Percentiles rank a stretch among this genome's conserved stretches.
phyloP scores from a whole-genome alignment of 2,113 vertebrate species.

The Campylorhamphus procurvoides region DNA sequence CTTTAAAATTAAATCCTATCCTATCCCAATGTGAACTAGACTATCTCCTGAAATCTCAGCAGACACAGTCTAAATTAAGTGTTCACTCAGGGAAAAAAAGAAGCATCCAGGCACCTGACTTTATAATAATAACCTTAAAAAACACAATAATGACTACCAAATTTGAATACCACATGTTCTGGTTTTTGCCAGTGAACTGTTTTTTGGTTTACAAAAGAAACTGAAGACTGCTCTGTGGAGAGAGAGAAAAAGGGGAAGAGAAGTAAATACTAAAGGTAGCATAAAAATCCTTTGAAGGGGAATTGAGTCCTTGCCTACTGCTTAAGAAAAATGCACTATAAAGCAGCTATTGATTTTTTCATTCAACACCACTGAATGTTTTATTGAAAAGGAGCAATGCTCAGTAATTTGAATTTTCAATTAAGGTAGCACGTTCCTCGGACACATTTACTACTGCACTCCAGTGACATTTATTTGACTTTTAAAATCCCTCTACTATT shows the following conservation, averaged over 20 bases:
- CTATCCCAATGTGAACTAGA: not conserved
- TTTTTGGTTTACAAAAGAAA: not conserved
- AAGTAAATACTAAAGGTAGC: slow-evolving; percentile 40
- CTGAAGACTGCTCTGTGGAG: not conserved
- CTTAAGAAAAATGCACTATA: slow-evolving; percentile 68
- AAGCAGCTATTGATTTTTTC: slow-evolving; percentile 72
- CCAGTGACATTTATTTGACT: slow-evolving; percentile 67
- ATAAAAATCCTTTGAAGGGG: slow-evolving; percentile 48
- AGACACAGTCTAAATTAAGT: not conserved
- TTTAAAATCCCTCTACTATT: slow-evolving; percentile 60
- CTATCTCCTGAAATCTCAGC: not conserved
- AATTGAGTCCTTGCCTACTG: slow-evolving; percentile 47
- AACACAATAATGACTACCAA: not conserved
- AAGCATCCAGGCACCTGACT: not conserved
- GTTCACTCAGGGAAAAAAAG: not conserved
- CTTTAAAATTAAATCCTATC: not conserved
- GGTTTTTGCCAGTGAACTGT: not conserved
- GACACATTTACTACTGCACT: slow-evolving; percentile 55
- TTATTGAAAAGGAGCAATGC: slow-evolving; percentile 57
- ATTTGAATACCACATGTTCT: not conserved
- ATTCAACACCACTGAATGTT: slow-evolving; percentile 57
- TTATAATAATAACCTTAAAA: not conserved
- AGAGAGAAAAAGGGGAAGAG: not conserved
- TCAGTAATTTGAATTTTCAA: slow-evolving; percentile 71
- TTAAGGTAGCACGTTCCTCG: slow-evolving; percentile 57